Evolutionary conservation across 2,888 invertebrate species (phyloP), one percentile per base, ranked within the genome.

Genomic region (Polydrusus tereticollis): DNA sequence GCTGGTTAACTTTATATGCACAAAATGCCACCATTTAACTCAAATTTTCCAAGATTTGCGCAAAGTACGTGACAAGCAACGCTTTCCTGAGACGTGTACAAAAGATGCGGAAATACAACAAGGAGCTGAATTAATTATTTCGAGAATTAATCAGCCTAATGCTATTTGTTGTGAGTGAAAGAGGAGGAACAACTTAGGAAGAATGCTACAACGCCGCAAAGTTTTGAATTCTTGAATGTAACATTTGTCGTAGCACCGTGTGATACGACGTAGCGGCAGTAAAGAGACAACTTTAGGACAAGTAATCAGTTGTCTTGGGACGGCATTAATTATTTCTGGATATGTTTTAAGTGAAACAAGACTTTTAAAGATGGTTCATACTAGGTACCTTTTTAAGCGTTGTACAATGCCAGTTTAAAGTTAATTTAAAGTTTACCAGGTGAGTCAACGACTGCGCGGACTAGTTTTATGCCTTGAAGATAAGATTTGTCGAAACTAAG

Each of bases 91-190:
- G 47, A 47, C 47, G 21, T 47, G 21, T 47, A 47, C 50, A 26
- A 26, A 26, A 50, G 50, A 50, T 50, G 50, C 10, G 50, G 26
- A 50, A 50, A 23, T 26, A 45, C 50, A 26, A n/a, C 50, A 26
- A n/a, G 52, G 66, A 60, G 66, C 45, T 65, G 66, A 71, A 71
- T 71, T 71, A 71, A 71, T 71, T 71, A 71, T 71, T 71, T 62
- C 66, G 29, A 52, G 65, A 71, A 71, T 71, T 71, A 71, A 71
- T 71, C 71, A 71, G 65, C 55, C 62, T 71, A 66, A 65, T 43
- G 38, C 58, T 45, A 52, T 68, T 68, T 57, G 50, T 58, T 50
- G 20, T 6, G 58, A 60, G 67, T 14, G 26, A 36, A 47, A 47
- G 41, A 18, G 59, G 36, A 18, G 59, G 36, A 59, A 57, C 59